A percentile compares a stretch with the other conserved stretches of the same genome.
These are phyloP conservation scores for Anas platyrhynchos DNA, from an alignment of 2,113 vertebrate genomes.

Conservation along the genomic window DNA sequence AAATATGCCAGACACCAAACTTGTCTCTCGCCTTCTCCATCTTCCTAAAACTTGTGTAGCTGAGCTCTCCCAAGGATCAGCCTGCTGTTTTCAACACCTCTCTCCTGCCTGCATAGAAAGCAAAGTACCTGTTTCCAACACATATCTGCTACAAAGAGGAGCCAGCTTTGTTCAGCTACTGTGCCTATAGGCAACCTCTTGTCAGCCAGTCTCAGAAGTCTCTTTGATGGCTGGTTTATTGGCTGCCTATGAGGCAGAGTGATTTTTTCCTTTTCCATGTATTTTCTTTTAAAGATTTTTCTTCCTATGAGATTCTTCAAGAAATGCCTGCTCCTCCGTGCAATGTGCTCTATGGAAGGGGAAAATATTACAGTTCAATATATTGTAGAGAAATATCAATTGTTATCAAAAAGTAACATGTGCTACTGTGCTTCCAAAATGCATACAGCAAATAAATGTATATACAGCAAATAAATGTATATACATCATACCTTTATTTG, in stretches of 20 bases:
- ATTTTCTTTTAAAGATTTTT: slow-evolving; percentile 23
- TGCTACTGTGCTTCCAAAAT: background rate
- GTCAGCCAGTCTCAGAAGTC: slow-evolving; percentile 10
- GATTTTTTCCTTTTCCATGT: background rate
- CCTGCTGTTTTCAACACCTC: background rate
- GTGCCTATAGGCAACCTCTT: background rate
- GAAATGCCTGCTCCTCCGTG: background rate
- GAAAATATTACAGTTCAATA: background rate
- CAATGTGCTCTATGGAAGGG: background rate
- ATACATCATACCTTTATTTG: background rate
- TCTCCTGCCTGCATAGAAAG: background rate
- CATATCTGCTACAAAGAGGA: background rate
- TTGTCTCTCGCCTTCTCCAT: background rate
- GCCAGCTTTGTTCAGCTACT: background rate
- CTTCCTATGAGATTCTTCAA: background rate
- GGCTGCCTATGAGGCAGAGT: background rate
- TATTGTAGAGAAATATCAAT: background rate
- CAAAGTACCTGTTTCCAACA: background rate
- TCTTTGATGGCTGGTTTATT: slow-evolving; percentile 27
- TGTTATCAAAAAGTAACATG: background rate
- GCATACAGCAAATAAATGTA: background rate
- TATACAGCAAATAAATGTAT: background rate
- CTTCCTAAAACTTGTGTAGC: background rate
- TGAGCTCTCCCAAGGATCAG: background rate
- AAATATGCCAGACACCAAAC: background rate